These are phyloP conservation scores for Rostratula benghalensis DNA, from an alignment of 2,113 vertebrate genomes.

Conservation along the genomic window DNA sequence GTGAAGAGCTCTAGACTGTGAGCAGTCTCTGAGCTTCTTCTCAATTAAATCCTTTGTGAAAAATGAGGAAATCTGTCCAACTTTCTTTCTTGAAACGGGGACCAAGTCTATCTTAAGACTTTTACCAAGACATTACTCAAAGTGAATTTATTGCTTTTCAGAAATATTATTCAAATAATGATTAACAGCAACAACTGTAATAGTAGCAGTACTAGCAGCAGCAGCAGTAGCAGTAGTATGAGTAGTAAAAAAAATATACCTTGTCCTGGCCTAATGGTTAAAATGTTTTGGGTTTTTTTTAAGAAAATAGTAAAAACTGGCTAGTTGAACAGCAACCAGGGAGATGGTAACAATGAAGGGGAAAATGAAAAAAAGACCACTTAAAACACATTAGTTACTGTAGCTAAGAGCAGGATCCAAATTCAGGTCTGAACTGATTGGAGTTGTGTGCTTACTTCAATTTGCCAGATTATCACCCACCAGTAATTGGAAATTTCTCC, in stretches of 20 bases:
- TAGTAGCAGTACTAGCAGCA: not conserved
- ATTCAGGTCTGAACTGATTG: not conserved
- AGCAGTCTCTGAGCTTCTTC: not conserved
- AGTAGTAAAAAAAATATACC: not conserved
- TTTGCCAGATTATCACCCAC: not conserved
- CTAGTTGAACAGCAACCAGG: not conserved
- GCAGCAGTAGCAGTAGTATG: fast-evolving
- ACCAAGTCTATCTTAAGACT: not conserved
- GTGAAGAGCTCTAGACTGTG: not conserved
- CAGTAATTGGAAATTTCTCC: not conserved
- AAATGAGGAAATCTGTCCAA: not conserved
- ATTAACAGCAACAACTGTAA: not conserved
- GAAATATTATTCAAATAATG: not conserved
- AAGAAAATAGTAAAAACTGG: not conserved
- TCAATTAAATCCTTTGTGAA: not conserved
- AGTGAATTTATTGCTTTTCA: not conserved
- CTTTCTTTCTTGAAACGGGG: not conserved
- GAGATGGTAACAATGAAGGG: not conserved
- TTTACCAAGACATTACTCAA: not conserved
- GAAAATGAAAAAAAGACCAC: not conserved
- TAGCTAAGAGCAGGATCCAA: not conserved
- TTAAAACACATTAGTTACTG: not conserved
- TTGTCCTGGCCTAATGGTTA: not conserved
- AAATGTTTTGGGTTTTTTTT: not conserved
- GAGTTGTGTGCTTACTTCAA: not conserved